Evolutionary conservation across 2,113 vertebrate species (phyloP).

Genomic region (Scatophagus argus): DNA sequence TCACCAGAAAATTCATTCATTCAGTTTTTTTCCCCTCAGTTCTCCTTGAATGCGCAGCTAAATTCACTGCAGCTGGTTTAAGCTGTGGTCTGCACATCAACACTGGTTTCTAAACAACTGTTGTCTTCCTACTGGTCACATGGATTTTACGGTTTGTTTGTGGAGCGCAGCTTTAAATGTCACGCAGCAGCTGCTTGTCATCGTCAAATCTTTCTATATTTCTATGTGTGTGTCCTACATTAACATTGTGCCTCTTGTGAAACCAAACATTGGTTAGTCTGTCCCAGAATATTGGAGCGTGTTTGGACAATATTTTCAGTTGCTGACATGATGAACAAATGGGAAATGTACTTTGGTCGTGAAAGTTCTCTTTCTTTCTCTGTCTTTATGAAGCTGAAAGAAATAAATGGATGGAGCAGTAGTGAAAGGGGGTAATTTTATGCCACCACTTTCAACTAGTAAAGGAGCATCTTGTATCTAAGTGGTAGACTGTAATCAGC

Average conservation of each 20-base stretch:
- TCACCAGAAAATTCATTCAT: slow-evolving; percentile 39
- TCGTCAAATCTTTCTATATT: neutral
- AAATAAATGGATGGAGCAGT: neutral
- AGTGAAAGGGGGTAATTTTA: neutral
- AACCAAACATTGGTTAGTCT: neutral
- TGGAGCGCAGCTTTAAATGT: neutral
- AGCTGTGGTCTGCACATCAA: slow-evolving; percentile 14
- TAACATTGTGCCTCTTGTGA: neutral
- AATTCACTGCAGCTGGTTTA: slow-evolving; percentile 41
- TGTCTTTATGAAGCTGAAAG: neutral
- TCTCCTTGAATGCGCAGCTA: slow-evolving; percentile 44
- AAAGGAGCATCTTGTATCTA: neutral
- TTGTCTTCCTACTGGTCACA: neutral
- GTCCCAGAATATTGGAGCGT: neutral
- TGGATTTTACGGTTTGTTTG: neutral
- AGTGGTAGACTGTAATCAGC: slow-evolving; percentile 24
- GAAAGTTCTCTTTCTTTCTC: neutral
- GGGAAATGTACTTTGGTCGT: neutral
- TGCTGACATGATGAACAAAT: neutral
- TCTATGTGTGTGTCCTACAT: too few relatives aligned
- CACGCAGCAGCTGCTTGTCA: neutral
- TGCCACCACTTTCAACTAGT: neutral
- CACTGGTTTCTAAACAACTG: slow-evolving; percentile 14
- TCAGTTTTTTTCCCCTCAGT: slow-evolving; percentile 57
- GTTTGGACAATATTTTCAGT: neutral